Evolutionary conservation across 2,797 vertebrate species (phyloP).

Genomic region (Chrysocyon brachyurus): DNA sequence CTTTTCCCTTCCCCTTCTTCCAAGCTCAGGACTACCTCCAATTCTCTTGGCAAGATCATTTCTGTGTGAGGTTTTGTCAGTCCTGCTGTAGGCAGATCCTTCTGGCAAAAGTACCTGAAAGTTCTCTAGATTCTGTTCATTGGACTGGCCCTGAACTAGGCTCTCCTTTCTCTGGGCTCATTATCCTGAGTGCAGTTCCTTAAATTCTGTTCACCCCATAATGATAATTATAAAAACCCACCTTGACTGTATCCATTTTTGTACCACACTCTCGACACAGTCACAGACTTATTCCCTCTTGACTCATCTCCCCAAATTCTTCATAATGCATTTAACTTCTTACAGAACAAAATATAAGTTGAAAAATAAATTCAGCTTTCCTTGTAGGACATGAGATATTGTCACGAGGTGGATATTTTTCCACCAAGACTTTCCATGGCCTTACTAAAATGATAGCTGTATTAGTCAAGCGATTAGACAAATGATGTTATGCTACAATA

Average conservation of each 20-base stretch:
- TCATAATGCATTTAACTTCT: background rate
- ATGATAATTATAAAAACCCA: fast-evolving
- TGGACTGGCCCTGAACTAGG: too few relatives aligned
- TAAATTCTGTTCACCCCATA: too few relatives aligned
- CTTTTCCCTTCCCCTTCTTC: background rate
- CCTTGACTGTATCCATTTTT: background rate
- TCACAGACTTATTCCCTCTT: background rate
- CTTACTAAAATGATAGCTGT: background rate
- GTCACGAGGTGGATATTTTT: background rate
- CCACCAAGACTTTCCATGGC: background rate
- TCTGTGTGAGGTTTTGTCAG: background rate
- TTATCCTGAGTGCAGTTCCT: background rate
- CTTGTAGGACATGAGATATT: background rate
- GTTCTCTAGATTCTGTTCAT: background rate
- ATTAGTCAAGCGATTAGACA: background rate
- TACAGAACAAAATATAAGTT: background rate
- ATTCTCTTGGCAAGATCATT: background rate
- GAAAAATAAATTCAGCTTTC: background rate
- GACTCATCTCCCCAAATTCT: background rate
- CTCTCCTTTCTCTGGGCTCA: background rate
- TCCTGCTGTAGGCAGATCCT: background rate
- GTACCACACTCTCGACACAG: background rate
- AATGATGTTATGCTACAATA: background rate
- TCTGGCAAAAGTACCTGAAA: background rate
- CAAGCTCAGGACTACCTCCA: background rate